Evolutionary conservation across 1,140 invertebrate species (phyloP).

Genomic region (Dermatophagoides farinae): DNA sequence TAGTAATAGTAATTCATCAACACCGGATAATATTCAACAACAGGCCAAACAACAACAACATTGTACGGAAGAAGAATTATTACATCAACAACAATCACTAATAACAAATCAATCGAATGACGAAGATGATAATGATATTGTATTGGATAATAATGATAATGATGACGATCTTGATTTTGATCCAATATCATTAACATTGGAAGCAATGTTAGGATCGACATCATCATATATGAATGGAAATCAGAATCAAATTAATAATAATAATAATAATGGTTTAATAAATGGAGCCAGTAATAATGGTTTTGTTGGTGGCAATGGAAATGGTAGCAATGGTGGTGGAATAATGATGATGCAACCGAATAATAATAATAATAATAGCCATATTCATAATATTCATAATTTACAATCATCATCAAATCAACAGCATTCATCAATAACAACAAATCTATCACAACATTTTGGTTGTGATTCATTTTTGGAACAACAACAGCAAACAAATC

Average conservation of each 20-base stretch:
- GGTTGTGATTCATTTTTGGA: background rate
- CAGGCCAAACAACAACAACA: background rate
- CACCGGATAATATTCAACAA: constrained; percentile 6
- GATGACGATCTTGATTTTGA: constrained; percentile 18
- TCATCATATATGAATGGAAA: background rate
- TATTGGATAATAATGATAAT: constrained; percentile 1
- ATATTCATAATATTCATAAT: too few species aligned
- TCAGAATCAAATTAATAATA: too few species aligned
- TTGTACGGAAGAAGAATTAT: background rate
- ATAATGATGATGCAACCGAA: too few species aligned
- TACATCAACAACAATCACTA: too few species aligned
- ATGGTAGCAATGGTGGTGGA: background rate
- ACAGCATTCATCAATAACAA: too few species aligned
- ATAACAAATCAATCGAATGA: background rate
- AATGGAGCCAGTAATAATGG: background rate
- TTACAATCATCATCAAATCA: too few species aligned
- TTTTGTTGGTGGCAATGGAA: background rate
- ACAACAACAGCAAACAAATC: background rate
- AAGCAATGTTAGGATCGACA: constrained; percentile 9
- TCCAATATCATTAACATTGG: constrained; percentile 13
- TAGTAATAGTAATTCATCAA: background rate
- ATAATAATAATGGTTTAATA: too few species aligned
- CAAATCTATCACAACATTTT: too few species aligned
- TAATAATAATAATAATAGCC: too few species aligned
- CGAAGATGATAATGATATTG: background rate